A percentile compares a stretch with the other conserved stretches of the same genome.
Evolutionary conservation across 1,140 invertebrate species (phyloP).

Genomic region (Drosophila sechellia): DNA sequence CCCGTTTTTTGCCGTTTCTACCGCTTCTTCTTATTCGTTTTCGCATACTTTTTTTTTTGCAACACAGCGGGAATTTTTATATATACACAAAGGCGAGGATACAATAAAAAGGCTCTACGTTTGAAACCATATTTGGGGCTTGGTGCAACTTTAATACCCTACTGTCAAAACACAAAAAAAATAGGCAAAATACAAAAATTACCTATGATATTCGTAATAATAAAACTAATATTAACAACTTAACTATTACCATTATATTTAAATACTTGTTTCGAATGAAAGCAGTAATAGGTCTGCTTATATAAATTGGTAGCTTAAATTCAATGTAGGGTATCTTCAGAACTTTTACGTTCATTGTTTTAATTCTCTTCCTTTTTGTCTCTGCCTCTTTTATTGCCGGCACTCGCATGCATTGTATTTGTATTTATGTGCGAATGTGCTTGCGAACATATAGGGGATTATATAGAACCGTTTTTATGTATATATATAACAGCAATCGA

Average conservation of each 20-base stretch:
- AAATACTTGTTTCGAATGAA: no score
- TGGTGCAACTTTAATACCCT: slow-evolving; percentile 1
- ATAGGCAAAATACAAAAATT: not conserved
- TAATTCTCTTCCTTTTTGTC: slow-evolving; percentile 4
- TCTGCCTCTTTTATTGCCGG: slow-evolving; percentile 48
- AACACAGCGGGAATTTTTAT: slow-evolving; percentile 55
- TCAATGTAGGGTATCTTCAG: slow-evolving; percentile 1
- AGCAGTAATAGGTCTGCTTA: no score
- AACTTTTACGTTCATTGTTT: not conserved
- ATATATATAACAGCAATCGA: not conserved
- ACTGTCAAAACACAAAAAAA: not conserved
- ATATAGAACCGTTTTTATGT: slow-evolving; percentile 1
- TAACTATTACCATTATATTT: no score
- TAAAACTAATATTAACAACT: no score
- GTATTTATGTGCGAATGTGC: slow-evolving; percentile 1
- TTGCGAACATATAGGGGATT: slow-evolving; percentile 26
- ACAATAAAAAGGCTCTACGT: slow-evolving; percentile 38
- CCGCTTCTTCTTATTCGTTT: slow-evolving; percentile 24
- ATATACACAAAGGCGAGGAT: slow-evolving; percentile 54
- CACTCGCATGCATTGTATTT: slow-evolving; percentile 43
- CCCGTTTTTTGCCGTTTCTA: slow-evolving; percentile 66
- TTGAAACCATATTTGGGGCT: not conserved
- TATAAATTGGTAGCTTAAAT: no score
- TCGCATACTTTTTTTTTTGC: slow-evolving; percentile 47
- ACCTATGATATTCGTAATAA: no score